Percentiles rank a stretch among this genome's conserved stretches.
Conservation (phyloP, 2,113 vertebrate genomes). For the Eclectus roratus region DNA sequence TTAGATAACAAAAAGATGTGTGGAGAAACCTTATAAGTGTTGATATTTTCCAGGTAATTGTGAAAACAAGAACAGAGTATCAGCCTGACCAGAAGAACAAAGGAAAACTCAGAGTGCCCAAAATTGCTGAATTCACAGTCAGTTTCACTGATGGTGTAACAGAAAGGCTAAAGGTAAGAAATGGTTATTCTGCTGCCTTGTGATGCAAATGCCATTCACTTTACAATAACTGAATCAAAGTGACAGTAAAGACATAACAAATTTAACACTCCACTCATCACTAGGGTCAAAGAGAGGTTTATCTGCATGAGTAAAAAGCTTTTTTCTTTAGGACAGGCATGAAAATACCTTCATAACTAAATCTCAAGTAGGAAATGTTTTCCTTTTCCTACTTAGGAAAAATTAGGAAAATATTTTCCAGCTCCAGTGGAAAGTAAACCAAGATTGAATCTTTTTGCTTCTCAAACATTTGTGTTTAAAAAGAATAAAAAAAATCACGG, state of each 20-base stretch:
- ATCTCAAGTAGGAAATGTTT: neutral
- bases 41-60: constrained; percentile 86
- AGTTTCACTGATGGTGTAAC: constrained; percentile 90
- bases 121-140: constrained; percentile 98
- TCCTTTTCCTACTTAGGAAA: neutral
- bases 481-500: neutral
- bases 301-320: neutral
- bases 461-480: neutral
- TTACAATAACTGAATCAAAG: constrained; percentile 23
- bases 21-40: neutral
- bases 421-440: neutral
- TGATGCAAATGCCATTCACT: constrained; percentile 10
- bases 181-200: constrained; percentile 12
- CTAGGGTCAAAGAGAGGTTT: neutral
- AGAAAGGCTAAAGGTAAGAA: constrained; percentile 87
- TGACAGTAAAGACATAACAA: constrained; percentile 31
- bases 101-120: constrained; percentile 92
- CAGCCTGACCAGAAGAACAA: constrained; percentile 97
- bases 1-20: neutral
- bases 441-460: neutral
- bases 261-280: neutral
- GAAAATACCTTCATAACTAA: neutral
- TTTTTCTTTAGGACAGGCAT: neutral
- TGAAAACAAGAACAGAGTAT: constrained; percentile 96
- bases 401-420: neutral